Evolutionary conservation across 2,888 invertebrate species (phyloP), one percentile per base, ranked within the genome.

Genomic region (Apamea anceps): DNA sequence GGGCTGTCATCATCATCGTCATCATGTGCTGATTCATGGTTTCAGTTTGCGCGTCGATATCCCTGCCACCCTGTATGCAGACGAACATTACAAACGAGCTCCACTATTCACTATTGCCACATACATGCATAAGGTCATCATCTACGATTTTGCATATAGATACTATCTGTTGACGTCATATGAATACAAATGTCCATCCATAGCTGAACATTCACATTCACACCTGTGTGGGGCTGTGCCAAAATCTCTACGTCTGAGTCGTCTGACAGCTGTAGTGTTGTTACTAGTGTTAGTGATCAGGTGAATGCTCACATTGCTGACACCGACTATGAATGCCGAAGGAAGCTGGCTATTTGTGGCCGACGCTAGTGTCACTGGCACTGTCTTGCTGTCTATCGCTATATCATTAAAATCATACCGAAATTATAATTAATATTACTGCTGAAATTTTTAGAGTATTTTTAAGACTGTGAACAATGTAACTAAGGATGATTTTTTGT

Each of bases 211-310:
- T 77, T 70, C 60, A 77, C 37, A 77, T 75, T 66, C 72, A 45
- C 82, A 86, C 79, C 86, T 83, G 86, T 65, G 60, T 86, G 75
- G 71, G 25, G n/a, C 32, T 13, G 51, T 80, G 87, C 85, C 85
- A 85, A 87, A 67, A 76, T 79, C 63, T 13, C 18, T 21, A 71
- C 37, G 28, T 57, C 42, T 48, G 48, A 48, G 15, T 3, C 48
- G 42, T 13, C 48, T 80, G 76, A 84, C 76, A 77, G 71, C 42
- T 60, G 32, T 28, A 71, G 54, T 60, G 72, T 65, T 67, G 71
- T 15, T 72, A 57, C 15, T 8, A 57, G 54, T 73, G 62, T 66
- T 37, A 67, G 63, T 73, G 60, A 72, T 72, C 75, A 66, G 68
- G 72, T 73, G 72, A 66, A 70, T 85, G 72, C n/a, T 66, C 37